Evolutionary conservation across 2,113 vertebrate species (phyloP).

Genomic region (Syrmaticus mikado): DNA sequence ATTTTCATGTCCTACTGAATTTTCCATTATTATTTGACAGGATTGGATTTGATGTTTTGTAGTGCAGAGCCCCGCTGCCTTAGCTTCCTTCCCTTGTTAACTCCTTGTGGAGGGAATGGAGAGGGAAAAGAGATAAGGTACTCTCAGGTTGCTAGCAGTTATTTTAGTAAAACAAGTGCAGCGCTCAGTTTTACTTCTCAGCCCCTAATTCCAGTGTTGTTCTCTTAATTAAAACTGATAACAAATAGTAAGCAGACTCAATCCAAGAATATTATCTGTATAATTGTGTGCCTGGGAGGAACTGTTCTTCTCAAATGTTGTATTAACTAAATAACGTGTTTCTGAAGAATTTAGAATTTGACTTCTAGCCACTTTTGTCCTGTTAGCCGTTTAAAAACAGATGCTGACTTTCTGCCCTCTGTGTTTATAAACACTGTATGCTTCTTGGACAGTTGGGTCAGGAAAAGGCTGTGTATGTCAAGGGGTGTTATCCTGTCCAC

Average conservation of each 20-base stretch:
- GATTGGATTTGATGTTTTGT: background rate
- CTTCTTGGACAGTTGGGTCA: background rate
- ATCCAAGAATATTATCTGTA: background rate
- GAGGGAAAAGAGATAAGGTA: background rate
- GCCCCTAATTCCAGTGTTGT: background rate
- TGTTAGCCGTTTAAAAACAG: constrained; percentile 32
- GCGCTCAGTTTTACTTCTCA: constrained; percentile 11
- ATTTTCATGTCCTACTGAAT: background rate
- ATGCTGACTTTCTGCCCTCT: background rate
- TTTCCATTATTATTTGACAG: background rate
- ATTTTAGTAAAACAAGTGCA: background rate
- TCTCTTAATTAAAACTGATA: background rate
- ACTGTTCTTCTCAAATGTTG: background rate
- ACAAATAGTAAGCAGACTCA: background rate
- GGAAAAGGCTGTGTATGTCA: constrained; percentile 23
- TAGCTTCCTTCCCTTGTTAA: background rate
- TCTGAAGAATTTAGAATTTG: constrained; percentile 2
- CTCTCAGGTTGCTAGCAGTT: background rate
- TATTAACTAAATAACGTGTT: background rate
- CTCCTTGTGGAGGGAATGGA: background rate
- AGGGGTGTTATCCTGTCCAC: constrained; percentile 15
- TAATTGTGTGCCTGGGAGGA: background rate
- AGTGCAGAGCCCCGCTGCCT: background rate
- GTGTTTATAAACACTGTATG: background rate
- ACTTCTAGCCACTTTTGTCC: constrained; percentile 23